Conservation (phyloP, 2,797 vertebrate genomes). For the Pipistrellus kuhlii region DNA sequence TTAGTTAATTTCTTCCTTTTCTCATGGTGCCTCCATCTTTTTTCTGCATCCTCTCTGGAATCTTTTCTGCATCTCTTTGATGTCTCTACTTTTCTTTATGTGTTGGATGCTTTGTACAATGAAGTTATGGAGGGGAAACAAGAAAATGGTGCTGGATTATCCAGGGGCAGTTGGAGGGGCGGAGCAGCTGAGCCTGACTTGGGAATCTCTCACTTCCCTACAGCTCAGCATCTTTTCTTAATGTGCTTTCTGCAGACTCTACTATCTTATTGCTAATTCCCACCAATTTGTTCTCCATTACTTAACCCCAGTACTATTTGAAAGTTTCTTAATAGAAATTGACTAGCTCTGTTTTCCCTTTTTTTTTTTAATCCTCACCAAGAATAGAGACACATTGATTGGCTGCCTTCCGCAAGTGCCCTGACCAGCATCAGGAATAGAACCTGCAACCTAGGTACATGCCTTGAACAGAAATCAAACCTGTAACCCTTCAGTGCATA, state of each 20-base stretch:
- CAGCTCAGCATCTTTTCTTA: neutral
- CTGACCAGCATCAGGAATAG: too few species aligned
- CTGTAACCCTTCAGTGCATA: too few species aligned
- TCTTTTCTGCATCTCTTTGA: neutral
- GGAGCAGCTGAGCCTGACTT: neutral
- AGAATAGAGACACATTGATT: too few species aligned
- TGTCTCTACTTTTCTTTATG: neutral
- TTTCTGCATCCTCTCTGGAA: neutral
- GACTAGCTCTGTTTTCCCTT: conserved; percentile 33
- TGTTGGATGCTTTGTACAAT: neutral
- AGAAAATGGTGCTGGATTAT: neutral
- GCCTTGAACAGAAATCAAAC: too few species aligned
- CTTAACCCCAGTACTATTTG: neutral
- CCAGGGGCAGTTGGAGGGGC: neutral
- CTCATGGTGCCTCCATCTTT: neutral
- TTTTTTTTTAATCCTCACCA: too few species aligned
- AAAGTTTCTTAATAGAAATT: neutral
- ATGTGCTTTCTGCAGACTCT: neutral
- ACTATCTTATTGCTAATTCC: neutral
- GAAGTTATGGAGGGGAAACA: neutral
- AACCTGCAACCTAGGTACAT: too few species aligned
- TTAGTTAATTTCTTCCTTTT: neutral
- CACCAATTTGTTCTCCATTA: neutral
- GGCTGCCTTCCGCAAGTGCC: too few species aligned
- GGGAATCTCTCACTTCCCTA: neutral